Percentiles rank a stretch among this genome's conserved stretches.
Conservation (phyloP, 2,888 invertebrate species). For the Stenodema calcarata region DNA sequence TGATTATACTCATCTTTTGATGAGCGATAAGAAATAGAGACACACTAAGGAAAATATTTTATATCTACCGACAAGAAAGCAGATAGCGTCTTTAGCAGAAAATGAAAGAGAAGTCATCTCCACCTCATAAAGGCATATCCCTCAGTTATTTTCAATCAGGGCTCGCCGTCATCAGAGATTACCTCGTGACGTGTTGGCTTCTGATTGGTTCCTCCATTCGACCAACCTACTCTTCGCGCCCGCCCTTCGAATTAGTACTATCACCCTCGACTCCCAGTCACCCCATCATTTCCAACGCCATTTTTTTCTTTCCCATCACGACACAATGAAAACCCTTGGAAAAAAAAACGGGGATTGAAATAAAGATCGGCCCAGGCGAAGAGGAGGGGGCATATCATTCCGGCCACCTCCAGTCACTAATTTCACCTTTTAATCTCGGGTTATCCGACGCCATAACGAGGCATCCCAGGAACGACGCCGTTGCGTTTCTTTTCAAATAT, state of each 20-base stretch:
- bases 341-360: background rate
- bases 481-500: background rate
- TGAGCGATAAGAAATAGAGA: no score
- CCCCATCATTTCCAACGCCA: background rate
- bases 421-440: constrained; percentile 19
- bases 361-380: background rate
- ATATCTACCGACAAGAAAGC: no score
- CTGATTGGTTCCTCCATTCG: background rate
- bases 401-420: background rate
- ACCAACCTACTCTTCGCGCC: background rate
- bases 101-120: background rate
- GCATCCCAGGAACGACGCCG: background rate
- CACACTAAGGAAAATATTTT: no score
- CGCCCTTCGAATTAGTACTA: background rate
- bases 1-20: no score
- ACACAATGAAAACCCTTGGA: background rate
- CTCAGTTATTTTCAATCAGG: background rate
- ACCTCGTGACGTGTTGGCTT: background rate
- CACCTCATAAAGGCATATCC: background rate
- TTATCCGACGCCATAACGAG: constrained; percentile 9
- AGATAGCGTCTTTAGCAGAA: no score
- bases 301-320: background rate
- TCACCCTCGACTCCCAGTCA: background rate
- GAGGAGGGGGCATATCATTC: background rate
- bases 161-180: background rate